Base-by-base conservation (phyloP, 1,140 invertebrate genomes). In the Micrasema minimum region DNA sequence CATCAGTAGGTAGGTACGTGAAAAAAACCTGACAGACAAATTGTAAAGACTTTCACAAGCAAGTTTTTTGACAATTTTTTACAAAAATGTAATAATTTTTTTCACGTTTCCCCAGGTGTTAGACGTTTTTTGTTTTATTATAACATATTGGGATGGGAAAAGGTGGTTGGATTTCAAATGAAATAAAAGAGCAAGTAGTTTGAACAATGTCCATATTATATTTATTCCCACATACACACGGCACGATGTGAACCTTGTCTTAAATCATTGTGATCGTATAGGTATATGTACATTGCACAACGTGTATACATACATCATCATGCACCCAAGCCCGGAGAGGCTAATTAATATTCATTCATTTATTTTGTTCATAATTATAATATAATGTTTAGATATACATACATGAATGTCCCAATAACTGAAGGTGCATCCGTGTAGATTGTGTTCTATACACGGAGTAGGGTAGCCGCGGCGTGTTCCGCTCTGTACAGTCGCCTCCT, bases 181-280 rank as follows among this genome's bases (percentile, higher is more conserved):
- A 53, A 38, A 22, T 45, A 46, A 66, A 70, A 65, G 83, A 84
- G 82, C 81, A 81, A 78, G 79, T 83, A 84, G 85, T 86, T 90
- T 91, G 89, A 91, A 91, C 90, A 91, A 90, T 91, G 89, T 91
- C 89, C 89, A 90, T 90, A 90, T 90, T 90, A 90, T 91, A 90
- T 90, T 90, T 90, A 90, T 90, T 90, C 89, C 88, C 90, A 91
- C 89, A 90, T 90, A 91, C 90, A 91, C 90, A 91, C 90, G 90
- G 90, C 90, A 91, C 90, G 89, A 91, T 90, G 90, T 91, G 89
- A 91, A 91, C 89, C 89, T 90, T 89, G 88, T 90, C 89, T 90
- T 90, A 90, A 87, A 87, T 88, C 87, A 87, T 88, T 84, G 82
- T 84, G 73, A 84, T 85, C 82, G 83, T 85, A 81, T 84, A 84